phyloP scores from a whole-genome alignment of 2,797 vertebrate species.

The Chelon labrosus region DNA sequence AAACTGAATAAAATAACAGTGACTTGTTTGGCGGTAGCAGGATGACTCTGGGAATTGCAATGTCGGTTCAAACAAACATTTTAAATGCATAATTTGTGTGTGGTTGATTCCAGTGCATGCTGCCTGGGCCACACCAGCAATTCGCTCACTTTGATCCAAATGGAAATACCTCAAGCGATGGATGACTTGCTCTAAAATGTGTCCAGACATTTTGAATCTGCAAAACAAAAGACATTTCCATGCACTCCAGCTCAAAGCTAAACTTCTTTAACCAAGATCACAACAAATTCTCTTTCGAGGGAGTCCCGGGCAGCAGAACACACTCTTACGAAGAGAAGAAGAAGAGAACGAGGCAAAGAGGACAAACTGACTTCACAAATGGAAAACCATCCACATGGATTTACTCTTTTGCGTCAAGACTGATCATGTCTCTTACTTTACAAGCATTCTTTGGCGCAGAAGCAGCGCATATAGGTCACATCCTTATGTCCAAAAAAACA shows the following conservation, averaged over 20 bases:
- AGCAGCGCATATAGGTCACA: neutral
- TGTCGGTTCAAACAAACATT: neutral
- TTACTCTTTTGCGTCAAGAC: conserved; percentile 6
- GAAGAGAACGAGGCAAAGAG: neutral
- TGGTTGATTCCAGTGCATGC: neutral
- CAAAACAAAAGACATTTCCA: neutral
- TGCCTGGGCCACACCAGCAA: neutral
- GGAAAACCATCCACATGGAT: neutral
- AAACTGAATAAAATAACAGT: neutral
- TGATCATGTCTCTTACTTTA: conserved; percentile 22
- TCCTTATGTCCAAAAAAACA: too few species aligned
- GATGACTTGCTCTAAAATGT: neutral
- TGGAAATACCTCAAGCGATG: neutral
- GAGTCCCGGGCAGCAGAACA: too few species aligned
- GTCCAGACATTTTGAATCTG: neutral
- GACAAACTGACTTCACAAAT: neutral
- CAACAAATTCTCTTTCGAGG: too few species aligned
- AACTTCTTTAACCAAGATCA: too few species aligned
- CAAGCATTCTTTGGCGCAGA: neutral
- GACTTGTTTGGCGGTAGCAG: neutral
- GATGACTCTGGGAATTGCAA: too few species aligned
- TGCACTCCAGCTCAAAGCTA: neutral
- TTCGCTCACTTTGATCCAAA: neutral
- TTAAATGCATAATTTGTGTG: neutral
- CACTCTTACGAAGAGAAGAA: neutral